Base-by-base conservation (phyloP, 1,140 invertebrate species). In the Drosophila chauvacae region DNA sequence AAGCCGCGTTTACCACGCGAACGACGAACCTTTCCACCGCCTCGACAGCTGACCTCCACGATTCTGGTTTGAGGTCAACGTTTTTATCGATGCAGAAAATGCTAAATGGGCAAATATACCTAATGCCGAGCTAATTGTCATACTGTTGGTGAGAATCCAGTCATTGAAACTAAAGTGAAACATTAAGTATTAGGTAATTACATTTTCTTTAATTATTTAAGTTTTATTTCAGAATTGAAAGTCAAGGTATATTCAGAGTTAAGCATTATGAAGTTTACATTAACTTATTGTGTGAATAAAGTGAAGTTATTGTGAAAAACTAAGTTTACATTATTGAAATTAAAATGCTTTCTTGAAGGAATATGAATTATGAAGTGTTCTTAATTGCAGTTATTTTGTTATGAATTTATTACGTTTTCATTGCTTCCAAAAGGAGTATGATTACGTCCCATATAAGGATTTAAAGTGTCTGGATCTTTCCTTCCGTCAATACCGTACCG, bases 1-100 rank as follows among this genome's bases (percentile, higher is more conserved):
- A 58, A 63, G 60, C 60, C 23, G 66, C 62, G 45, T 66, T 70
- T 51, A 72, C 47, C 28, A 72, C 53, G 60, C 44, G 72, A 66
- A 55, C 69, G 35, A 70, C 69, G 51, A 70, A 70, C 65, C 65
- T 69, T 74, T 75, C 63, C 58, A 69, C 41, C 35, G 60, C 66
- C 42, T 61, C 37, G 64, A 26, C 35, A 28, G 51, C 56, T 70
- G 82, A 85, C 85, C 85, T 88, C 81, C 77, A 65, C 71, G 48
- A 61, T 86, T 61, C 51, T 56, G 41, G 48, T 51, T 88, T 90
- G 85, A 88, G 85, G 85, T 88, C 85, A 88, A 90, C 74, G 78
- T 51, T 72, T 81, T 85, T 76, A 81, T 73, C 70, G 81, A 78
- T 90, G 85, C 77, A 87, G 77, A 87, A 87, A 87, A 57, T 51